Evolutionary conservation across 1,140 invertebrate species (phyloP).

Genomic region (Samia ricini): DNA sequence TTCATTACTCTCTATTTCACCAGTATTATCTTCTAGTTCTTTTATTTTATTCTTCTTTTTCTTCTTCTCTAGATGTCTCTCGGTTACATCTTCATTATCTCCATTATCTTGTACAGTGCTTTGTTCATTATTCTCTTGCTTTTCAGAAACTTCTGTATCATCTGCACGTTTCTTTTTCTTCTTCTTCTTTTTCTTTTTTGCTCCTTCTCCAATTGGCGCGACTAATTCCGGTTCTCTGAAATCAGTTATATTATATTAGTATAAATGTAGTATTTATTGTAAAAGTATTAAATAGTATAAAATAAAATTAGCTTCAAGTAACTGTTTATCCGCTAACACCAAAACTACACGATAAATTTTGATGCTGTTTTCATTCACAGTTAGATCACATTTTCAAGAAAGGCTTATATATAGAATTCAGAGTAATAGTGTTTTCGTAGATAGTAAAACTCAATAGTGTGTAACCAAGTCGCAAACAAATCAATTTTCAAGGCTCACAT

Average conservation of each 20-base stretch:
- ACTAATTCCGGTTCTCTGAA: slow-evolving; percentile 65
- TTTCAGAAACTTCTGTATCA: slow-evolving; percentile 12
- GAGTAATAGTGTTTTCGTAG: too few species aligned
- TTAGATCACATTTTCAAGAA: too few species aligned
- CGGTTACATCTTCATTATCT: background rate
- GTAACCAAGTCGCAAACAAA: too few species aligned
- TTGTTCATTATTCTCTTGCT: slow-evolving; percentile 10
- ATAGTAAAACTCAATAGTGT: too few species aligned
- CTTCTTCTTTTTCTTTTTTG: slow-evolving; percentile 58
- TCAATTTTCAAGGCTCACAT: too few species aligned
- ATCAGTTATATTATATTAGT: slow-evolving; percentile 8
- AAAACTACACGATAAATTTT: too few species aligned
- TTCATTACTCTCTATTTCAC: slow-evolving; percentile 4
- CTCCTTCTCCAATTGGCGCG: slow-evolving; percentile 46
- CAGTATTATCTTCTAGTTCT: slow-evolving; percentile 7
- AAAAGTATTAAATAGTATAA: too few species aligned
- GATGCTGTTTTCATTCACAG: too few species aligned
- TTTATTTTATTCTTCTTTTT: slow-evolving; percentile 12
- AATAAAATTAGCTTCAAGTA: too few species aligned
- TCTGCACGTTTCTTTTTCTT: slow-evolving; percentile 41
- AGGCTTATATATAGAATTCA: too few species aligned
- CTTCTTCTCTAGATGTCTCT: slow-evolving; percentile 4
- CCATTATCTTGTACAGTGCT: slow-evolving; percentile 17
- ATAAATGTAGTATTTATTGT: background rate
- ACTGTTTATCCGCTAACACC: too few species aligned